Evolutionary conservation across 2,888 invertebrate species (phyloP).

Genomic region (Drosophila kambysellisi): DNA sequence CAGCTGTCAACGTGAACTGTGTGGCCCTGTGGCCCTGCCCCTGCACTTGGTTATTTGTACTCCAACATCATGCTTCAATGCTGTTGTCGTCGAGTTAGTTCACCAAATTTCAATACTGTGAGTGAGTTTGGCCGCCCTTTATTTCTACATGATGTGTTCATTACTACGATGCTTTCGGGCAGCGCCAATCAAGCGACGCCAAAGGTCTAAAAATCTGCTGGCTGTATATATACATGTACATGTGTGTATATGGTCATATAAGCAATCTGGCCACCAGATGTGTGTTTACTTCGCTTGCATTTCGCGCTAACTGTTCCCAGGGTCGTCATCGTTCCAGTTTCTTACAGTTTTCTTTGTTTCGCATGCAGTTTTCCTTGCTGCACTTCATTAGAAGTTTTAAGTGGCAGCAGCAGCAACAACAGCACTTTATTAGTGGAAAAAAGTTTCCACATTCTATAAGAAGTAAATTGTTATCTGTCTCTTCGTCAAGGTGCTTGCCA

Average conservation of each 20-base stretch:
- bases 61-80: constrained; percentile 53
- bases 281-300: constrained; percentile 42
- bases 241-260: constrained; percentile 15
- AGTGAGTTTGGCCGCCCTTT: constrained; percentile 50
- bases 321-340: constrained; percentile 49
- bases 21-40: constrained; percentile 37
- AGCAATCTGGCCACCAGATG: constrained; percentile 73
- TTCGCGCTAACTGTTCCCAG: constrained; percentile 65
- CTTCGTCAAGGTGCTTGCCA: constrained; percentile 5
- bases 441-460: constrained; percentile 33
- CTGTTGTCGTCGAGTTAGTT: constrained; percentile 39
- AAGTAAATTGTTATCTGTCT: constrained; percentile 38
- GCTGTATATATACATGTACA: not conserved
- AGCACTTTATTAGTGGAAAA: constrained; percentile 23
- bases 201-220: constrained; percentile 35
- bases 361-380: constrained; percentile 44
- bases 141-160: not conserved
- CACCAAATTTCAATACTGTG: constrained; percentile 45
- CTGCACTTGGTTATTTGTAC: constrained; percentile 49
- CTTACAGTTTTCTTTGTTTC: constrained; percentile 54
- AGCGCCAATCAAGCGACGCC: constrained; percentile 52
- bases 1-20: constrained; percentile 59
- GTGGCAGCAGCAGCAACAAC: constrained; percentile 21
- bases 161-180: constrained; percentile 6
- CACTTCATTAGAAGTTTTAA: constrained; percentile 62